phyloP scores from a whole-genome alignment of 2,113 vertebrate genomes.

The Aix galericulata region DNA sequence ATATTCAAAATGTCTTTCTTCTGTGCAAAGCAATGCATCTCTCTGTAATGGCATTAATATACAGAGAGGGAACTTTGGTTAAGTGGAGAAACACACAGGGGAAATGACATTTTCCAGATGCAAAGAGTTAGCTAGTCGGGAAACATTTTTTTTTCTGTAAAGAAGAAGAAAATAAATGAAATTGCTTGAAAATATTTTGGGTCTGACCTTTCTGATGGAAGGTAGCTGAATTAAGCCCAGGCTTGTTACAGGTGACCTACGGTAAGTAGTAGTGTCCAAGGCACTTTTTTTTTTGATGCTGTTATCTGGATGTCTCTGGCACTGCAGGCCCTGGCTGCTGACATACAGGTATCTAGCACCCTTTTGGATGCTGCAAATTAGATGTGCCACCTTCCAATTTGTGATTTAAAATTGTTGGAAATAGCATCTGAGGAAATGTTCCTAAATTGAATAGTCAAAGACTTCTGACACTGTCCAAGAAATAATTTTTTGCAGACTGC shows the following conservation, averaged over 20 bases:
- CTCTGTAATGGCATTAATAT: not conserved
- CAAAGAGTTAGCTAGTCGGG: not conserved
- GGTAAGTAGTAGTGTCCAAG: not conserved
- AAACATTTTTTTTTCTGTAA: not conserved
- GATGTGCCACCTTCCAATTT: rapidly evolving
- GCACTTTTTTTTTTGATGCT: no score
- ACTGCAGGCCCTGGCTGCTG: not conserved
- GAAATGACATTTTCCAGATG: not conserved
- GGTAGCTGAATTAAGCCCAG: not conserved
- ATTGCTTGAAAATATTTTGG: not conserved
- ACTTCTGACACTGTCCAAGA: not conserved
- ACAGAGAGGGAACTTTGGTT: not conserved
- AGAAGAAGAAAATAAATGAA: not conserved
- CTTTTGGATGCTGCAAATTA: not conserved
- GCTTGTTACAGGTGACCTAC: not conserved
- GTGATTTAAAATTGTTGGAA: not conserved
- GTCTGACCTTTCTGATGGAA: not conserved
- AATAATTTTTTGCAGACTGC: not conserved
- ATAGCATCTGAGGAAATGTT: not conserved
- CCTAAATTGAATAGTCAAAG: not conserved
- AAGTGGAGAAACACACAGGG: not conserved
- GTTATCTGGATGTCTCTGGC: not conserved
- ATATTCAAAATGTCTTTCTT: not conserved
- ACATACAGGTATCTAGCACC: not conserved
- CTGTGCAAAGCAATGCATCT: not conserved